Evolutionary conservation across 2,113 vertebrate genomes (phyloP).

Genomic region (Festucalex cinctus): DNA sequence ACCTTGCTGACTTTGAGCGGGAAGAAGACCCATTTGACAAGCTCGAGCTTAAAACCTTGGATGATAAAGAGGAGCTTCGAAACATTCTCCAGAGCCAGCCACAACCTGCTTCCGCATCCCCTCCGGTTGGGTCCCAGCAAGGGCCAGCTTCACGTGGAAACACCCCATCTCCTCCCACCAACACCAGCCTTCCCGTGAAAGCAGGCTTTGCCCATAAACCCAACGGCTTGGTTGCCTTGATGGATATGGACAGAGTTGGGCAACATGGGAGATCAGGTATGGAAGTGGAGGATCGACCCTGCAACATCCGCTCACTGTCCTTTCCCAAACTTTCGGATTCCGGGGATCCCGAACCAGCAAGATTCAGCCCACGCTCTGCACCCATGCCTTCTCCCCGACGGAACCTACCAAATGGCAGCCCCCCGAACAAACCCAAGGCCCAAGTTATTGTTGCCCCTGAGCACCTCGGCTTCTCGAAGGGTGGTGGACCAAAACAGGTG

Average conservation of each 20-base stretch:
- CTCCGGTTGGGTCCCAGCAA: constrained; percentile 55
- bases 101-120: constrained; percentile 44
- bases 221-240: constrained; percentile 86
- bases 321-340: constrained; percentile 94
- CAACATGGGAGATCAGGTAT: constrained; percentile 61
- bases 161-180: constrained; percentile 63
- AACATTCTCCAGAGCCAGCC: constrained; percentile 86
- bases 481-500: constrained; percentile 64
- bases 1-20: constrained; percentile 94
- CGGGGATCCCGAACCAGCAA: constrained; percentile 62
- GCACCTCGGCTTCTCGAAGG: constrained; percentile 47
- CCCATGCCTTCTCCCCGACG: constrained; percentile 50
- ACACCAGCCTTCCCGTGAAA: constrained; percentile 59
- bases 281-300: constrained; percentile 70
- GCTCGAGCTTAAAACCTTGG: constrained; percentile 91
- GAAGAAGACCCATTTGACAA: constrained; percentile 98
- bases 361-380: constrained; percentile 30
- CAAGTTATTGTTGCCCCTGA: constrained; percentile 54
- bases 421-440: constrained; percentile 37
- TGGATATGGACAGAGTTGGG: constrained; percentile 81
- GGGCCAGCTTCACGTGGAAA: constrained; percentile 58
- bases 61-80: constrained; percentile 92
- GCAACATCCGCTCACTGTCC: constrained; percentile 94
- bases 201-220: constrained; percentile 82
- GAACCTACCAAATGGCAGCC: constrained; percentile 77